phyloP scores from a whole-genome alignment of 2,888 invertebrate species.

The Mamestra brassicae region DNA sequence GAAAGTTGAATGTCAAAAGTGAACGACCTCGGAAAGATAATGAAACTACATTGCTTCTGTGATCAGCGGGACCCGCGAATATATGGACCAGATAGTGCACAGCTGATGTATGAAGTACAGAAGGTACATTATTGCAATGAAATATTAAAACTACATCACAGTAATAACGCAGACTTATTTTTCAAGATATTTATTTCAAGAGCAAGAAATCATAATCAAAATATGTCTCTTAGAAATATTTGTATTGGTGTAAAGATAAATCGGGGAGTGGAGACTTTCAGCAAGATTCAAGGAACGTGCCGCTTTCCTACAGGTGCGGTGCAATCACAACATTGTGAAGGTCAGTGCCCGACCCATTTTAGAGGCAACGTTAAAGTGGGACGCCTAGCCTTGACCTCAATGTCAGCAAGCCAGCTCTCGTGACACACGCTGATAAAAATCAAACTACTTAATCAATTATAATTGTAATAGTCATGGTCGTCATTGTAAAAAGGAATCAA shows the following conservation, averaged over 20 bases:
- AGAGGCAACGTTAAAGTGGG: constrained; percentile 71
- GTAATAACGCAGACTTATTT: background rate
- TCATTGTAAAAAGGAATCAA: constrained; percentile 22
- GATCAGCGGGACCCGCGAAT: constrained; percentile 70
- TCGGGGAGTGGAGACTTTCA: constrained; percentile 1
- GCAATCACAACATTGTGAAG: constrained; percentile 61
- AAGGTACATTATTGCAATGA: background rate
- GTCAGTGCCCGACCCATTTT: constrained; percentile 72
- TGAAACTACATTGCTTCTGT: constrained; percentile 73
- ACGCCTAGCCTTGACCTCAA: constrained; percentile 71
- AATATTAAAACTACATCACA: constrained; percentile 1
- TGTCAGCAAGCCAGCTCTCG: constrained; percentile 36
- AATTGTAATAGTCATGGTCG: background rate
- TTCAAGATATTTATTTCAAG: background rate
- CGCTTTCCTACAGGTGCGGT: constrained; percentile 43
- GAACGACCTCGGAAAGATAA: constrained; percentile 88
- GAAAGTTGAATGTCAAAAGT: constrained; percentile 87
- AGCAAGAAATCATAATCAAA: background rate
- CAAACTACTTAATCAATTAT: constrained; percentile 27
- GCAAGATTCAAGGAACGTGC: constrained; percentile 31
- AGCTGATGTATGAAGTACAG: constrained; percentile 17
- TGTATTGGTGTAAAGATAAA: constrained; percentile 27
- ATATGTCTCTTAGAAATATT: constrained; percentile 10
- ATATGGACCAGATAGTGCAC: constrained; percentile 57
- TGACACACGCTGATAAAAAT: constrained; percentile 56